phyloP scores from a whole-genome alignment of 2,113 vertebrate genomes.

The Indri indri region DNA sequence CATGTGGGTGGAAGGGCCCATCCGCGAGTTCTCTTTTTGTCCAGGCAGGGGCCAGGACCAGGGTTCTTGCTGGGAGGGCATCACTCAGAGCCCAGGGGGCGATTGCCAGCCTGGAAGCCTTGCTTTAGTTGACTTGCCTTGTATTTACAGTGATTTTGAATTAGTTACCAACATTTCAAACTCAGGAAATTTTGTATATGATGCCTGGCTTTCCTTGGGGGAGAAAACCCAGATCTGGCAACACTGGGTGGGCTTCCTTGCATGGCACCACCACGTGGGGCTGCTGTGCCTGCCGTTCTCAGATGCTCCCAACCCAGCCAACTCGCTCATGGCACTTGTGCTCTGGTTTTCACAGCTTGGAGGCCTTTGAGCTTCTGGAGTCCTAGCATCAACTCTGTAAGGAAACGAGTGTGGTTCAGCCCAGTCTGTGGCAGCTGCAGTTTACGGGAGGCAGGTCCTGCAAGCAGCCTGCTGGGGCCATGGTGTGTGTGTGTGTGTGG shows the following conservation, averaged over 20 bases:
- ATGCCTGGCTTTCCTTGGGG: not conserved
- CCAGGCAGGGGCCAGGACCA: not conserved
- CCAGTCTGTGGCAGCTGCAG: not conserved
- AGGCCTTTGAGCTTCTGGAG: not conserved
- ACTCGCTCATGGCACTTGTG: not conserved
- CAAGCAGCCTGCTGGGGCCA: too few relatives aligned
- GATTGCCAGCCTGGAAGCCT: not conserved
- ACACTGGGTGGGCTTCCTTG: not conserved
- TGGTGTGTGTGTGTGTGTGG: not conserved
- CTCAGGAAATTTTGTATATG: not conserved
- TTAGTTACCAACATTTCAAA: not conserved
- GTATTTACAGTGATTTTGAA: not conserved
- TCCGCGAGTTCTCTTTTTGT: not conserved
- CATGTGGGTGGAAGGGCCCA: not conserved
- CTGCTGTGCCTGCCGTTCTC: not conserved
- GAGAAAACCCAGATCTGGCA: not conserved
- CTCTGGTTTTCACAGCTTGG: not conserved
- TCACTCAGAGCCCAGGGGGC: not conserved
- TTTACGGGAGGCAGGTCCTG: not conserved
- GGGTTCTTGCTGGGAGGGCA: not conserved
- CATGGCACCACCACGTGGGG: fast-evolving
- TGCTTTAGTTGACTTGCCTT: not conserved
- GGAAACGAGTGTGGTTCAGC: not conserved
- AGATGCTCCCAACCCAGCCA: fast-evolving
- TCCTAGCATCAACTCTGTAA: not conserved